Base-by-base conservation (phyloP, 2,113 vertebrate genomes). In the Vulpes vulpes region DNA sequence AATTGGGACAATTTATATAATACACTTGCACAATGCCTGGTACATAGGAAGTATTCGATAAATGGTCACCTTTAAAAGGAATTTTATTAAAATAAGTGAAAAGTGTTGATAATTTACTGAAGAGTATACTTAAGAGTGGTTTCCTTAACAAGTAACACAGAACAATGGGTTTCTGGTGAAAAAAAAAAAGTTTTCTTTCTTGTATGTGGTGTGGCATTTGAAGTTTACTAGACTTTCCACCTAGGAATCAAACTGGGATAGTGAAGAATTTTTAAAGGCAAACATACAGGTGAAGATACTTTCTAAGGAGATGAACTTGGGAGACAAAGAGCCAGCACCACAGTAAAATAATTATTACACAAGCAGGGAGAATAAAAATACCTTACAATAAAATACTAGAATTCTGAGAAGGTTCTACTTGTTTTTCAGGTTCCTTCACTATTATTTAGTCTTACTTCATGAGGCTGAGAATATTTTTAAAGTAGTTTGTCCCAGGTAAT, bases 351-450 rank as follows among this genome's bases (percentile, higher is more conserved):
- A 91, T 89, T 27, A 65, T 8, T 82, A 11, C 43, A 73, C 2
- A 78, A n/a, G 17, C 19, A 11, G 27, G 20, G 38, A 35, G 78
- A 64, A 30, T 64, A n/a, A 16, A 95, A 96, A 53, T 51, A 91
- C 19, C 23, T 64, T 80, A 51, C 49, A 85, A 62, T 12, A 71
- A 93, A 91, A 35, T 60, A 62, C 32, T 81, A 74, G 32, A 60
- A 57, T 85, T 95, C 84, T 96, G 80, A 85, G 53, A 85, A 17
- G 80, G 76, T 57, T 88, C 64, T 51, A 89, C 25, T 84, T 93
- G 11, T 65, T 94, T 93, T 97, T 83, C 17, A 89, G 23, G 4
- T 94, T 43, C 59, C 1, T 38, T 67, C 74, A 55, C 78, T 74
- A 64, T 65, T 88, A 27, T 83, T 93, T 60, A 62, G 22, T 62